Base-by-base conservation (phyloP, 2,888 invertebrate species). In the Agrotis clavis region DNA sequence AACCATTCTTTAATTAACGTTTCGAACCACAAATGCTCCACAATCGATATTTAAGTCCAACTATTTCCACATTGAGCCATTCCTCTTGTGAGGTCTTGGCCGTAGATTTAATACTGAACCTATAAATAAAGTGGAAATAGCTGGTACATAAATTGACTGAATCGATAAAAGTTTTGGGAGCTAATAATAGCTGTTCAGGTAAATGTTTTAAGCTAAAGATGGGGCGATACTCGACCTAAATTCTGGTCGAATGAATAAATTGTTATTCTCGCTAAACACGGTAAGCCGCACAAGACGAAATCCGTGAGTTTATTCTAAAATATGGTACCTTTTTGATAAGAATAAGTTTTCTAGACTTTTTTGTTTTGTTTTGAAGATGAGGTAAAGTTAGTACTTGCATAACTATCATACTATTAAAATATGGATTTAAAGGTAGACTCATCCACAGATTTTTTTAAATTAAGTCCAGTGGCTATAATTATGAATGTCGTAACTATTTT, bases 1-100 rank as follows among this genome's bases (percentile, higher is more conserved):
- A 83, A 84, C 79, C 73, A 86, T 85, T 87, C 74, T 85, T 88
- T 76, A 81, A 82, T 85, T 85, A 88, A 87, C 87, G 80, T 80
- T 77, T 72, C 78, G 77, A 79, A 81, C 75, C 73, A 84, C 51
- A 71, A 67, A 68, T 66, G 74, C 79, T 86, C 80, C 69, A 81
- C 73, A 84, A 84, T 79, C 65, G 72, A 82, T 83, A 78, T 73
- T 59, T 75, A 66, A 73, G 59, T 18, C 25, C 30, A 68, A 67
- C 65, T 65, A 69, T 69, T 74, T 72, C 54, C 79, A 79, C 59
- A 67, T 50, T 66, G 62, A 72, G 63, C 56, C 56, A 53, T 64
- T 77, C 83, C 48, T 64, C 83, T 59, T 81, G 79, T 82, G 83
- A 30, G 83, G 83, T 81, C 81, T 72, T 45, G 21, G 48, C 14